phyloP scores from a whole-genome alignment of 1,140 invertebrate species.

The Anastatus disparis region DNA sequence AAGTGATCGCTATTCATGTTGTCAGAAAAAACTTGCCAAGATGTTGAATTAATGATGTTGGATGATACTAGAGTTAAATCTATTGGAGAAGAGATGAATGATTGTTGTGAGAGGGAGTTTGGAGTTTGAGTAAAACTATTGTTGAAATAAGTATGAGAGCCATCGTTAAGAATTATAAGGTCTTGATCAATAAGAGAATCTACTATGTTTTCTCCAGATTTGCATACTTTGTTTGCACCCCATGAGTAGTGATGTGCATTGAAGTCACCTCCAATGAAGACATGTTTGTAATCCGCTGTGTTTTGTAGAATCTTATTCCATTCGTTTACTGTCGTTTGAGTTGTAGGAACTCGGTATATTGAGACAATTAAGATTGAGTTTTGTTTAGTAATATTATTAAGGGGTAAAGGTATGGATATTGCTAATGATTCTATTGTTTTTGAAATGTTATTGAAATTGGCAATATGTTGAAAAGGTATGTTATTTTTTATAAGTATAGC shows the following conservation, averaged over 20 bases:
- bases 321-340: not conserved
- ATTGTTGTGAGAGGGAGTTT: no score
- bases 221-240: not conserved
- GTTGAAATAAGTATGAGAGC: not conserved
- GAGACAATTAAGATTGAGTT: not conserved
- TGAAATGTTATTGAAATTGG: not conserved
- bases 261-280: not conserved
- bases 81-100: not conserved
- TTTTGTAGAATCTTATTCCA: not conserved
- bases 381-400: not conserved
- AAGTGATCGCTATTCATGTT: constrained; percentile 8
- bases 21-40: not conserved
- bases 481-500: not conserved
- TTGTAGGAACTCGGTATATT: not conserved
- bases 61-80: constrained; percentile 1
- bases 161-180: not conserved
- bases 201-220: not conserved
- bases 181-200: not conserved
- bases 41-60: not conserved
- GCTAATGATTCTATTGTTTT: not conserved
- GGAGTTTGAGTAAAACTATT: not conserved
- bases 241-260: constrained; percentile 13
- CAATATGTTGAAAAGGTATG: not conserved
- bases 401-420: not conserved
- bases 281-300: not conserved